These are phyloP conservation scores for Narcine bancroftii DNA, from an alignment of 2,113 vertebrate genomes.

Conservation along the genomic window DNA sequence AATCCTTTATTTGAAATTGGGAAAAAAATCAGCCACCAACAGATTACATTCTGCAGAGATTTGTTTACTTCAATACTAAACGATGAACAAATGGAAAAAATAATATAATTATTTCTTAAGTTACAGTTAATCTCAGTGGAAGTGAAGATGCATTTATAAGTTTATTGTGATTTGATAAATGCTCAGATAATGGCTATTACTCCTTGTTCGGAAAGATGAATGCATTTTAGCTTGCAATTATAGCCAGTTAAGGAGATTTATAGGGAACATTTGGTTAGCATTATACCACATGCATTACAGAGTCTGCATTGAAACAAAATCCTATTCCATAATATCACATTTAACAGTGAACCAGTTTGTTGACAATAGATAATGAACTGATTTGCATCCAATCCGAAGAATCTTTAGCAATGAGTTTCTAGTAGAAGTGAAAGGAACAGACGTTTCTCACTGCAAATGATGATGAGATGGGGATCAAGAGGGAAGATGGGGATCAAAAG, in stretches of 20 bases:
- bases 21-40: not conserved
- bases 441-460: not conserved
- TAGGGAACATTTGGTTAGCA: not conserved
- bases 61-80: slow-evolving; percentile 7
- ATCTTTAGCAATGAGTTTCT: not conserved
- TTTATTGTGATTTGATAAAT: slow-evolving; percentile 26
- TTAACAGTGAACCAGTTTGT: slow-evolving; percentile 5
- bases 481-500: too few species aligned
- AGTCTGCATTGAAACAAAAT: slow-evolving; percentile 4
- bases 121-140: not conserved
- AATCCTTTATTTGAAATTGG: not conserved
- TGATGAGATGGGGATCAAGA: not conserved
- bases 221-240: not conserved
- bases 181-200: not conserved
- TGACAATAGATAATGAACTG: not conserved
- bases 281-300: not conserved
- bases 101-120: not conserved
- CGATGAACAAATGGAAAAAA: not conserved
- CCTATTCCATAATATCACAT: not conserved
- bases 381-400: not conserved
- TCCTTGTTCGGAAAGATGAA: not conserved
- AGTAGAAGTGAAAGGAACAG: not conserved
- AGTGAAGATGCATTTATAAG: slow-evolving; percentile 8
- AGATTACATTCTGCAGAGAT: not conserved
- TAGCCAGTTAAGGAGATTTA: slow-evolving; percentile 28